Evolutionary conservation across 2,797 vertebrate genomes (phyloP).

Genomic region (Muraenolepis orangiensis): DNA sequence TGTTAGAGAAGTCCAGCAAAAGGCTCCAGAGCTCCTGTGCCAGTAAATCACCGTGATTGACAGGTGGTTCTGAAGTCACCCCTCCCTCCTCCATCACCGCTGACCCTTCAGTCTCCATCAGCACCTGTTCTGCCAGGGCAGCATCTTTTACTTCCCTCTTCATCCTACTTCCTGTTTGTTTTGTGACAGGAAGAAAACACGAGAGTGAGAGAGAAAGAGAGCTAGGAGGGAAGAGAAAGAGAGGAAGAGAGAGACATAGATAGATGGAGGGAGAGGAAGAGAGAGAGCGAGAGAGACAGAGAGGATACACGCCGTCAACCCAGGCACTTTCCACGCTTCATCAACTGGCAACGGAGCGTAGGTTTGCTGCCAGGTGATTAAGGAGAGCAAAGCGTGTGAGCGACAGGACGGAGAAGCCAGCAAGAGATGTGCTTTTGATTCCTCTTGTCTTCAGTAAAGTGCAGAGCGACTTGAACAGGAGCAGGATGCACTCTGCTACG

Average conservation of each 20-base stretch:
- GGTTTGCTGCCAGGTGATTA: constrained; percentile 20
- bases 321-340: not conserved
- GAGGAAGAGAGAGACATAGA: too few relatives aligned
- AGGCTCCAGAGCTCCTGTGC: constrained; percentile 29
- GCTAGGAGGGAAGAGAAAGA: too few relatives aligned
- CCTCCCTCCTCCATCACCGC: constrained; percentile 9
- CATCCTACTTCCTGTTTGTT: constrained; percentile 24
- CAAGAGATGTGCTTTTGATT: not conserved
- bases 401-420: constrained; percentile 14
- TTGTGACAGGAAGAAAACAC: constrained; percentile 16
- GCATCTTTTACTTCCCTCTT: constrained; percentile 29
- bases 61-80: constrained; percentile 25
- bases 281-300: not conserved
- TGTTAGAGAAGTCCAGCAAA: not conserved
- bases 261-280: constrained; percentile 13
- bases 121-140: constrained; percentile 45
- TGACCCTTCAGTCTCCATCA: constrained; percentile 50
- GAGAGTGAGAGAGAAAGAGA: constrained; percentile 6
- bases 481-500: not conserved
- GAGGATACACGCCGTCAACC: constrained; percentile 10
- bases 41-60: constrained; percentile 33
- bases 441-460: not conserved
- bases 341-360: not conserved
- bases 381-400: constrained; percentile 17
- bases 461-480: not conserved